Evolutionary conservation across 1,140 invertebrate genomes (phyloP), one percentile per base, ranked within the genome.

Genomic region (Ceratoteleas bidentatus): DNA sequence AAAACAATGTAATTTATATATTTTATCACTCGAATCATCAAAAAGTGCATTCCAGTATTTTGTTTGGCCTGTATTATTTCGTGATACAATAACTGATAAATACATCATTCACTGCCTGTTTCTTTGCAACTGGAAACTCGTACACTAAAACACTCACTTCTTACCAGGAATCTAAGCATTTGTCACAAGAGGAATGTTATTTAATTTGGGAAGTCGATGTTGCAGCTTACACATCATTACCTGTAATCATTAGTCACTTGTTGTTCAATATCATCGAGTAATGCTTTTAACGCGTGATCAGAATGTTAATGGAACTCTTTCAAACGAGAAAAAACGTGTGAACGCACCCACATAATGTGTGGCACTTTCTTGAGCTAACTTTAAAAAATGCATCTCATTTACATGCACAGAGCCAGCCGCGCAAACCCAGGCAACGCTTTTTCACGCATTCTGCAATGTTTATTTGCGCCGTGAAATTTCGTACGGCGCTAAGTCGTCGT

Each of bases 191-290:
- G 45, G 56, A 70, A 54, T 72, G 56, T 54, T 16, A 65, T 65
- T 74, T 49, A 74, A 74, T 74, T 74, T 74, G 2, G 40, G 52
- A 36, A 54, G 15, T 47, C 10, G 52, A 64, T 74, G 60, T 61
- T 57, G 56, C 58, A 36, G 60, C 40, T 74, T 74, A 50, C 38
- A 50, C 32, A 58, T 65, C 73, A 77, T 73, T 65, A 61, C 74
- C 83, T 84, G 85, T 87, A 87, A 85, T 87, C 87, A 85, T 89
- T 86, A 88, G 81, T 88, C 87, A 87, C 86, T 85, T 80, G 84
- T 84, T 87, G 36, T 86, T 88, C 86, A 87, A 85, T 88, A 88
- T 87, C 82, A 85, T 81, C 68, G 65, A 83, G 70, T 69, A 62
- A 62, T 61, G 57, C 70, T 43, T 57, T 57, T 13, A 50, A 65